phyloP scores from a whole-genome alignment of 2,888 invertebrate genomes.

The Nasonia oneida region DNA sequence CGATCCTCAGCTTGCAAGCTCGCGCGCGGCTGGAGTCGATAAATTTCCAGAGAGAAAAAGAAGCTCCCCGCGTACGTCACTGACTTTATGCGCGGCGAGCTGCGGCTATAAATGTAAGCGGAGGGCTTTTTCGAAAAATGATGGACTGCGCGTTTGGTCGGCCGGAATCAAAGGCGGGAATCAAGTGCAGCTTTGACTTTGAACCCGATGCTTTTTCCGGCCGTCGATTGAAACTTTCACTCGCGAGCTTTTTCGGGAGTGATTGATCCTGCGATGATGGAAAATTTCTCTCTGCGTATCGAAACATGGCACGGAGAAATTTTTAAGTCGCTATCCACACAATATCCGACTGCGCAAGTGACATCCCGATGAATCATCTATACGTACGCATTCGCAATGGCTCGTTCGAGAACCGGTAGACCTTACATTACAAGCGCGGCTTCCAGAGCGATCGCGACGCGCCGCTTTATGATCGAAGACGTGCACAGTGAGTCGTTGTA shows the following conservation, averaged over 20 bases:
- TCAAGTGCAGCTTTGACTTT: not conserved
- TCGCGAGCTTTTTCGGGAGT: slow-evolving; percentile 3
- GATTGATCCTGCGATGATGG: not conserved
- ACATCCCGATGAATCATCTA: slow-evolving; percentile 9
- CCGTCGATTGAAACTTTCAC: slow-evolving; percentile 13
- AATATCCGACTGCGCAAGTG: not conserved
- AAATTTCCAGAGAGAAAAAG: slow-evolving; percentile 3
- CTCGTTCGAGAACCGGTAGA: slow-evolving; percentile 20
- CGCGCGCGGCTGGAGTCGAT: slow-evolving; percentile 16
- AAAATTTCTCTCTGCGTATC: not conserved
- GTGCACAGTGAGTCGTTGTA: slow-evolving; percentile 7
- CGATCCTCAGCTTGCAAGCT: slow-evolving; percentile 17
- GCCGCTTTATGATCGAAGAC: slow-evolving; percentile 13
- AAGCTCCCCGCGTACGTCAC: not conserved
- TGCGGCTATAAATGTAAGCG: not conserved
- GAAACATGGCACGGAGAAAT: not conserved
- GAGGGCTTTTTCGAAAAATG: slow-evolving; percentile 12
- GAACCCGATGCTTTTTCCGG: not conserved
- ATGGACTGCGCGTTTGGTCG: not conserved
- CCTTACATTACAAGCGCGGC: not conserved
- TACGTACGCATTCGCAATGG: not conserved
- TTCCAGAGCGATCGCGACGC: not conserved
- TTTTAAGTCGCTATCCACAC: not conserved
- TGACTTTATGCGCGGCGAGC: not conserved
- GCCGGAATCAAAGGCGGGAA: not conserved